Evolutionary conservation across 2,888 invertebrate genomes (phyloP).

Genomic region (Latrodectus elegans): DNA sequence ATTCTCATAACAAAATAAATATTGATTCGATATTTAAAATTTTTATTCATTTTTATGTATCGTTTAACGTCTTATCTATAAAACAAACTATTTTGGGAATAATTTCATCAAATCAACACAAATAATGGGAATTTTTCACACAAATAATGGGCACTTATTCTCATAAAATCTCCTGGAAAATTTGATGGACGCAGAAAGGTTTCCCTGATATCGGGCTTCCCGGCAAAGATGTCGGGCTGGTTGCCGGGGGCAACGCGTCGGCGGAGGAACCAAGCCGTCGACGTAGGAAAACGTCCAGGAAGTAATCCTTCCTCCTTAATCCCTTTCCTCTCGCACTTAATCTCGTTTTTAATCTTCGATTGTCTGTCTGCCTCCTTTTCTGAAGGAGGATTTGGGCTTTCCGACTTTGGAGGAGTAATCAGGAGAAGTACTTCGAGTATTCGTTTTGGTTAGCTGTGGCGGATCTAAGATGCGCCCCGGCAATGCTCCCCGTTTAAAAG

Average conservation of each 20-base stretch:
- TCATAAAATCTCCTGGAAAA: too few species aligned
- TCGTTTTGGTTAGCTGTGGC: neutral
- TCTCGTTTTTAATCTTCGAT: slow-evolving; percentile 65
- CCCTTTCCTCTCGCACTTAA: slow-evolving; percentile 51
- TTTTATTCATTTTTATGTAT: too few species aligned
- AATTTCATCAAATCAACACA: too few species aligned
- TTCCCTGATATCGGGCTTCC: too few species aligned
- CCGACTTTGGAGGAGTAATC: slow-evolving; percentile 21
- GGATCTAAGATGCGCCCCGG: too few species aligned
- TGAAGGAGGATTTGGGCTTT: neutral
- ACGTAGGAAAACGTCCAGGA: neutral
- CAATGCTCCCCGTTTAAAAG: too few species aligned
- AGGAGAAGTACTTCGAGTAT: slow-evolving; percentile 15
- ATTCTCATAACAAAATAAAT: too few species aligned
- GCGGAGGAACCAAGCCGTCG: neutral
- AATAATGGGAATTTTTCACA: neutral
- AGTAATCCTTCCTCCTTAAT: slow-evolving; percentile 42
- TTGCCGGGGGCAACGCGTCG: neutral
- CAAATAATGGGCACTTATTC: too few species aligned
- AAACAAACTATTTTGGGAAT: too few species aligned
- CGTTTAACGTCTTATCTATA: too few species aligned
- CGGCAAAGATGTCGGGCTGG: neutral
- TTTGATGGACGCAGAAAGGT: too few species aligned
- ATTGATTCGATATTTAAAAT: too few species aligned
- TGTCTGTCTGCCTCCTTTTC: slow-evolving; percentile 29